phyloP scores from a whole-genome alignment of 2,888 invertebrate species.

The Sthenelais limicola region DNA sequence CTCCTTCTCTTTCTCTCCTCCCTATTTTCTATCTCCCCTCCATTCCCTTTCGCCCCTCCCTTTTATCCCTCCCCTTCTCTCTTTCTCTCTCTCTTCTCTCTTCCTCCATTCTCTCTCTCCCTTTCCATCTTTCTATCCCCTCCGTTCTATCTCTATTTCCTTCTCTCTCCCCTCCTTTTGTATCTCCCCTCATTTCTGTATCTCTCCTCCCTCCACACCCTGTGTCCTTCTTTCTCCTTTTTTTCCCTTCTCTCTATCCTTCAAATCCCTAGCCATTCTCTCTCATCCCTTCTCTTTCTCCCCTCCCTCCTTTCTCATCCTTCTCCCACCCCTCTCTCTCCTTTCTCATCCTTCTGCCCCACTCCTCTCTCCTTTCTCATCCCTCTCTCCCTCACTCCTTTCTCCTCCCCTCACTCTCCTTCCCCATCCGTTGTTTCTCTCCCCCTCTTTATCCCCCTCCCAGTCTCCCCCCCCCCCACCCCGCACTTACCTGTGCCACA shows the following conservation, averaged over 20 bases:
- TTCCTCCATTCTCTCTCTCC: conserved; percentile 1
- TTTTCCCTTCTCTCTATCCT: too few species aligned
- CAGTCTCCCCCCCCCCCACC: background rate
- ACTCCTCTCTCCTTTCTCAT: background rate
- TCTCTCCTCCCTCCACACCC: background rate
- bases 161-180: background rate
- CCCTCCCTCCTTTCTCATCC: background rate
- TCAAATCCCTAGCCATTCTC: too few species aligned
- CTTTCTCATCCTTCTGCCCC: background rate
- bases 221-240: background rate
- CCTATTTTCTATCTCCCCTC: background rate
- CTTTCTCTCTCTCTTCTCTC: conserved; percentile 8
- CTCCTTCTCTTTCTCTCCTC: too few species aligned
- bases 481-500: too few species aligned
- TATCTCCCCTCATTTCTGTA: too few species aligned
- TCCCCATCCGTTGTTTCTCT: background rate
- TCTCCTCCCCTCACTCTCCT: too few species aligned
- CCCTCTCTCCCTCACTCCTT: too few species aligned
- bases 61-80: background rate
- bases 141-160: background rate
- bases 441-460: background rate
- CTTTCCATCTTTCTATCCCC: background rate
- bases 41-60: background rate
- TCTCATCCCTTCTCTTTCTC: too few species aligned
- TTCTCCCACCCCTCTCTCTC: background rate